These are phyloP conservation scores for Bombus confusus DNA, from an alignment of 1,140 invertebrate genomes.

Conservation along the genomic window DNA sequence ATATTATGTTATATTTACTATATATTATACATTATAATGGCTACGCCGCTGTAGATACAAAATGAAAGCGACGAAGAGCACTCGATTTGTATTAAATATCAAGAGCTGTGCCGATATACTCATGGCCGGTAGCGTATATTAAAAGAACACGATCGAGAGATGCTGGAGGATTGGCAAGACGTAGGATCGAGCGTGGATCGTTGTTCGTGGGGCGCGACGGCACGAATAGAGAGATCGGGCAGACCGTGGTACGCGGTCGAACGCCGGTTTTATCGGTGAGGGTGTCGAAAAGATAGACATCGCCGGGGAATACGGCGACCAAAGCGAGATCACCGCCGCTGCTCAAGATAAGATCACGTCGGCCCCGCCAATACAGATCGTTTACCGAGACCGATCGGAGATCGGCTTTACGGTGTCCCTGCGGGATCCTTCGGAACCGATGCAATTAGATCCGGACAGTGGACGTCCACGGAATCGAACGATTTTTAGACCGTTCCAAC, in stretches of 20 bases:
- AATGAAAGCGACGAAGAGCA: too few relatives aligned
- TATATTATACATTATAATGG: too few relatives aligned
- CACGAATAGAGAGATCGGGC: slow-evolving; percentile 63
- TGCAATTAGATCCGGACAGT: slow-evolving; percentile 62
- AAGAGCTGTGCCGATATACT: too few relatives aligned
- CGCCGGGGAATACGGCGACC: slow-evolving; percentile 61
- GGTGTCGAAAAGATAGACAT: slow-evolving; percentile 69
- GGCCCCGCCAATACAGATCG: slow-evolving; percentile 64
- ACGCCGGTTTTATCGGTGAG: slow-evolving; percentile 64
- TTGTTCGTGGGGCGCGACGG: slow-evolving; percentile 30
- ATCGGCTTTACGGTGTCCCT: slow-evolving; percentile 59
- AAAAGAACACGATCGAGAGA: background rate
- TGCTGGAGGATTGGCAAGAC: background rate
- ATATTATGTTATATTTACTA: too few relatives aligned
- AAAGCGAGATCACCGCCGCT: slow-evolving; percentile 64
- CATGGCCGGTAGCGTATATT: too few relatives aligned
- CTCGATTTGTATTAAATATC: too few relatives aligned
- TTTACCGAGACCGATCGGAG: slow-evolving; percentile 64
- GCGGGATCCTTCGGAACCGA: slow-evolving; percentile 56
- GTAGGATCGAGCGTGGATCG: background rate
- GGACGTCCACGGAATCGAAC: slow-evolving; percentile 45
- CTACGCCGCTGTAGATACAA: too few relatives aligned
- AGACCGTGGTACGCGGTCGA: slow-evolving; percentile 20
- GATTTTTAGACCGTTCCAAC: slow-evolving; percentile 38
- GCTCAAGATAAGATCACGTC: slow-evolving; percentile 59